Evolutionary conservation across 1,140 invertebrate genomes (phyloP), one percentile per base, ranked within the genome.

Genomic region (Drosophila ogumai): DNA sequence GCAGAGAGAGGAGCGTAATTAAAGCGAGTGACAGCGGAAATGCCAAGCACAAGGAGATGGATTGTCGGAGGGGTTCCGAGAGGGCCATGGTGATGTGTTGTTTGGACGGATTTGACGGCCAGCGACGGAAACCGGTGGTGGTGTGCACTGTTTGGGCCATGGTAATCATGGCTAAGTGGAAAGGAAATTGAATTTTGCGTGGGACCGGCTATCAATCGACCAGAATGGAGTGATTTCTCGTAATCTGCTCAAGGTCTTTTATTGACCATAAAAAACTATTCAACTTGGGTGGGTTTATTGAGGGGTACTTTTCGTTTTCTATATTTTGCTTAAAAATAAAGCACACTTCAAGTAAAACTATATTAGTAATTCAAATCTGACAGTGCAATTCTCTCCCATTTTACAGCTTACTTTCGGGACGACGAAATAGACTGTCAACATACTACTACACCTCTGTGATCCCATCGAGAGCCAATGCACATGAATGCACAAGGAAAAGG

Each of bases 11-110:
- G 47, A 55, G 81, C 84, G 73, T 88, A 88, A 88, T 88, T 88
- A 88, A 84, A 81, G 77, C 85, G 60, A 81, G 68, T 82, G 75
- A 72, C 61, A 88, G 74, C 80, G 84, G 84, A 88, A 88, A 90
- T 81, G 81, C 73, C 64, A 50, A 79, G 64, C 56, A 47, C 47
- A 58, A 73, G 60, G 68, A 79, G 46, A 77, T 71, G 61, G 64
- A 75, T 75, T 34, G 58, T 19, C 31, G 32, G n/a, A 12, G 13
- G 47, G 19, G 60, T 50, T 32, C 6, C 28, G 12, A 17, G 28
- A 15, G 17, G 56, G 15, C 43, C 9, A 31, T 52, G 64, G 32
- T 25, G 32, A 55, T 68, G 66, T 67, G 67, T 69, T 71, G 67
- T 57, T 57, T 68, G 65, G 68, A 57, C 17, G 68, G 68, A 47